Percentiles rank a stretch among this genome's conserved stretches.
These are phyloP conservation scores for Sardinella longiceps DNA, from an alignment of 2,797 vertebrate genomes.

Conservation along the genomic window DNA sequence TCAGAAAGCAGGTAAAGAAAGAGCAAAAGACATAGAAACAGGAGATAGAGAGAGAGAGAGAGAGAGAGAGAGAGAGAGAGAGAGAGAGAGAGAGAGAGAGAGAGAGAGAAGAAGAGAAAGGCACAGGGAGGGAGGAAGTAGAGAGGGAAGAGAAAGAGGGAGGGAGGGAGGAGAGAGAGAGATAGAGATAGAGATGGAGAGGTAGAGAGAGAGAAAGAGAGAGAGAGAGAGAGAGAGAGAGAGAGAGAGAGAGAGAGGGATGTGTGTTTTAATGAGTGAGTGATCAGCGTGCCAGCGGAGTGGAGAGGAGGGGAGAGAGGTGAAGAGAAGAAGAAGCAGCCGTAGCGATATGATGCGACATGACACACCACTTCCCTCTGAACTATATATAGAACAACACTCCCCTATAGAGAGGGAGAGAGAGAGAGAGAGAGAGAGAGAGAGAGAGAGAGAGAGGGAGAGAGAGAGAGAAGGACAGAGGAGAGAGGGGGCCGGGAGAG, in stretches of 20 bases:
- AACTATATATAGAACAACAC: not conserved
- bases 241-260: not conserved
- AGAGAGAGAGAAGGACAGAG: not conserved
- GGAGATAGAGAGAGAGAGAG: not conserved
- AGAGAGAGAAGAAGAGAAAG: not conserved
- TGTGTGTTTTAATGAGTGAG: no score
- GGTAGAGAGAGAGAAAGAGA: not conserved
- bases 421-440: not conserved
- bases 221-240: not conserved
- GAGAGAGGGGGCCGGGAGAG: not conserved
- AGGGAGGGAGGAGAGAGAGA: not conserved
- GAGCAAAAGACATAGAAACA: no score
- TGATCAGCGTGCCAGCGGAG: no score
- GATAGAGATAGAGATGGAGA: not conserved
- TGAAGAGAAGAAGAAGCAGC: no score
- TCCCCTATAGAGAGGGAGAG: no score
- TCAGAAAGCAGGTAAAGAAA: no score
- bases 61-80: not conserved
- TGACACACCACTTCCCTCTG: no score
- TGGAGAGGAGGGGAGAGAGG: no score
- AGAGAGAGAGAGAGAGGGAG: not conserved
- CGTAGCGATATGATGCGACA: no score
- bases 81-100: not conserved
- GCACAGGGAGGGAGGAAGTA: not conserved
- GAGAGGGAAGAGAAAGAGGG: not conserved